Evolutionary conservation across 2,888 invertebrate species (phyloP).

Genomic region (Oscheius myriophilus): DNA sequence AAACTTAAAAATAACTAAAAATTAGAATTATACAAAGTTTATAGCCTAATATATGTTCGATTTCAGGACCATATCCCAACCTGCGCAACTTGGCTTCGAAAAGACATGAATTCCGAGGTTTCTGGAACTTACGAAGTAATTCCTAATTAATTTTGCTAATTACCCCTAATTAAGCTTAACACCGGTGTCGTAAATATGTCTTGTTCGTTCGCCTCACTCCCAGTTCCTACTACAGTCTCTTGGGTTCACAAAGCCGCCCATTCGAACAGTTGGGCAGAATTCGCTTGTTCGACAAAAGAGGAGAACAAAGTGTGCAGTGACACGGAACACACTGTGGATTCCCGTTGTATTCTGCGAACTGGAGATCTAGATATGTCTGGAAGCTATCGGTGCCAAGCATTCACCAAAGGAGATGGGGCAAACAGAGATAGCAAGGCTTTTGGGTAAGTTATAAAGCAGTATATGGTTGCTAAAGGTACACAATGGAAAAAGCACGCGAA

Average conservation of each 20-base stretch:
- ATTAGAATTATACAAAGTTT: too few species aligned
- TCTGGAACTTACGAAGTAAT: slow-evolving; percentile 24
- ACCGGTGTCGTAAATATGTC: slow-evolving; percentile 27
- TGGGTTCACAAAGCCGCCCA: slow-evolving; percentile 29
- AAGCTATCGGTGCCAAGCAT: slow-evolving; percentile 29
- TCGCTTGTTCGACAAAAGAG: slow-evolving; percentile 26
- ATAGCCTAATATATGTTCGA: too few species aligned
- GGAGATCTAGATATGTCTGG: slow-evolving; percentile 25
- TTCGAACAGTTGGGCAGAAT: slow-evolving; percentile 24
- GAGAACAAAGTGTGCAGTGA: slow-evolving; percentile 30
- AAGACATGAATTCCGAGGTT: slow-evolving; percentile 9
- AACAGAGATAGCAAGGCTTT: slow-evolving; percentile 23
- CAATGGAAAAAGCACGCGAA: too few species aligned
- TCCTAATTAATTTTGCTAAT: neutral
- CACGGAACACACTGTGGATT: slow-evolving; percentile 21
- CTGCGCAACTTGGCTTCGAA: slow-evolving; percentile 23
- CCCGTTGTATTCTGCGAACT: slow-evolving; percentile 24
- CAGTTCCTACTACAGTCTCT: slow-evolving; percentile 25
- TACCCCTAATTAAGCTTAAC: slow-evolving; percentile 9
- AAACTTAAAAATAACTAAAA: too few species aligned
- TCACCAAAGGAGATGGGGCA: slow-evolving; percentile 11
- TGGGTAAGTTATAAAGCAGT: too few species aligned
- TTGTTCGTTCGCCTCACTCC: slow-evolving; percentile 28
- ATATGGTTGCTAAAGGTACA: too few species aligned
- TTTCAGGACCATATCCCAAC: slow-evolving; percentile 25